Evolutionary conservation across 2,888 invertebrate genomes (phyloP), one percentile per base, ranked within the genome.

Genomic region (Dione vanillae): DNA sequence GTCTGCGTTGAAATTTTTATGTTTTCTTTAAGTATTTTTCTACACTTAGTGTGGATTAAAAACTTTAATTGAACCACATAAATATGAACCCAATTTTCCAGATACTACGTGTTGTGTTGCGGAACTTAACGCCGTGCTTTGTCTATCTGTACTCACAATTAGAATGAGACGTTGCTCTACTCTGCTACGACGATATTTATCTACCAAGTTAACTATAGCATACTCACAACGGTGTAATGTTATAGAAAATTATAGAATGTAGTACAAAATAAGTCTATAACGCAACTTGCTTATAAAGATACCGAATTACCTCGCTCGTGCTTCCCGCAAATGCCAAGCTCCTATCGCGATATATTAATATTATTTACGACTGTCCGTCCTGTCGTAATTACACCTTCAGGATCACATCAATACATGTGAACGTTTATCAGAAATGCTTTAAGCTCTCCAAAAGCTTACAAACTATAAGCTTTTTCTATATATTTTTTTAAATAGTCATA

Each of bases 311-410:
- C 88, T 85, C 75, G 80, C 78, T 89, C 91, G 90, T 91, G 91
- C 85, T 85, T 85, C 83, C 87, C 81, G 85, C 86, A 88, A 90
- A 90, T 89, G 88, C 85, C 89, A 86, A 77, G 76, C 80, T 82
- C 82, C 85, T 83, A 88, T 89, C 88, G 85, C 88, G 88, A 92
- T 91, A 92, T 92, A 90, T 91, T 91, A 90, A 91, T 92, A 92
- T 90, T 91, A 91, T 90, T 91, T 90, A 91, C 90, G 81, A 82
- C 79, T 77, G 76, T 74, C 74, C 73, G 77, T 81, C 83, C 84
- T 89, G 88, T 87, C 85, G 84, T 83, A 84, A 89, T 83, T 84
- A 79, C 79, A 76, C 78, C 78, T 75, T 74, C 65, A 78, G 67
- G 47, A 71, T 67, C 70, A 68, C 73, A 74, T 74, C 73, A 72